Percentiles rank a stretch among this genome's conserved stretches.
These are phyloP conservation scores for Leptinotarsa haldemani DNA, from an alignment of 2,888 invertebrate genomes.

Conservation along the genomic window DNA sequence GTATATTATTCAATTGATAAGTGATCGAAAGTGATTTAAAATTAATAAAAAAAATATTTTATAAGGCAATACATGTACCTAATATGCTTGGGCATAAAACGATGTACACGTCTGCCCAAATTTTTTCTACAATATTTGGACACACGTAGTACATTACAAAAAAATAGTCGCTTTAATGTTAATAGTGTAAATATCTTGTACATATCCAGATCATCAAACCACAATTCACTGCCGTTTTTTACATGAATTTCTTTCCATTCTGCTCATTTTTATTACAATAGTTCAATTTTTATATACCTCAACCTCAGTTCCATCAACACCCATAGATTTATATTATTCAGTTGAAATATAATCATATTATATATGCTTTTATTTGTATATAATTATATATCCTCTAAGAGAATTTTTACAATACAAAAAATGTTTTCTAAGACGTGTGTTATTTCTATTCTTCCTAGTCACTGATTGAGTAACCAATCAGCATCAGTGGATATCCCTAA, in stretches of 20 bases:
- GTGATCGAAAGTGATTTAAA: slow-evolving; percentile 52
- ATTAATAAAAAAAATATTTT: slow-evolving; percentile 46
- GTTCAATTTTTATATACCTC: slow-evolving; percentile 52
- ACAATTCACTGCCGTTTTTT: slow-evolving; percentile 49
- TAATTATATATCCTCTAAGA: slow-evolving; percentile 49
- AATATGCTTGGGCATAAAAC: slow-evolving; percentile 48
- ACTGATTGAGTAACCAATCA: too few species aligned
- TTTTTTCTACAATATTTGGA: neutral
- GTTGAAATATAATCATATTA: slow-evolving; percentile 48
- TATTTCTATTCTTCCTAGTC: neutral
- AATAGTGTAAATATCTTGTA: slow-evolving; percentile 43
- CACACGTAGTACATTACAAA: slow-evolving; percentile 32
- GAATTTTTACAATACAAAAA: slow-evolving; percentile 50
- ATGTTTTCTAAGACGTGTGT: slow-evolving; percentile 36
- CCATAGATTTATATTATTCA: slow-evolving; percentile 49
- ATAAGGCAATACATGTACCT: slow-evolving; percentile 52
- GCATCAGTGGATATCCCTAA: too few species aligned
- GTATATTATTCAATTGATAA: slow-evolving; percentile 39
- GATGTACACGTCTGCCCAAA: slow-evolving; percentile 16
- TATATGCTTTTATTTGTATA: slow-evolving; percentile 50
- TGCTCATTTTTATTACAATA: slow-evolving; percentile 49
- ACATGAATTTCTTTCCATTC: slow-evolving; percentile 33
- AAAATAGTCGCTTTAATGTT: slow-evolving; percentile 33
- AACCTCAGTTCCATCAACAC: slow-evolving; percentile 48
- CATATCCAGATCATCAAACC: slow-evolving; percentile 39